A percentile compares a stretch with the other conserved stretches of the same genome.
These are phyloP conservation scores for Lysiphlebus fabarum DNA, from an alignment of 1,140 invertebrate genomes.

Conservation along the genomic window DNA sequence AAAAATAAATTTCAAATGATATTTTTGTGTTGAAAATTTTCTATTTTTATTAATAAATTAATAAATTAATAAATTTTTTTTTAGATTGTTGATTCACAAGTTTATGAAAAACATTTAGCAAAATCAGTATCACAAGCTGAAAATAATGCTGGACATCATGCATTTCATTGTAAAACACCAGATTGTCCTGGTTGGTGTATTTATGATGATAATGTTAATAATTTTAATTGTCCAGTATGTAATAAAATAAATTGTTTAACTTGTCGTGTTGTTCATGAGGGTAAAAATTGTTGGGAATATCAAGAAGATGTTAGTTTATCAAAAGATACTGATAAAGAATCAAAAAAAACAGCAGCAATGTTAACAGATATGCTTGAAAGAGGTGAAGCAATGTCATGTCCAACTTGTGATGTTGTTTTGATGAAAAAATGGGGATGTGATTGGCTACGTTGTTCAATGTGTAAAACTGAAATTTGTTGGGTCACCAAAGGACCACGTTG, in stretches of 20 bases:
- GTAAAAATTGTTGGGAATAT: conserved; percentile 81
- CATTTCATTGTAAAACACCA: conserved; percentile 88
- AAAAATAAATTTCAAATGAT: too few relatives aligned
- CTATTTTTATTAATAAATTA: too few relatives aligned
- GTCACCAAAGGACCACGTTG: conserved; percentile 83
- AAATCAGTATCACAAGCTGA: conserved; percentile 81
- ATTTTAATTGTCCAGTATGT: conserved; percentile 84
- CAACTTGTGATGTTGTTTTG: conserved; percentile 76
- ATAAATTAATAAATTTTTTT: conserved; percentile 14
- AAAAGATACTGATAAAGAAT: conserved; percentile 65
- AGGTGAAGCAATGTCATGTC: conserved; percentile 84
- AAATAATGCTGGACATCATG: conserved; percentile 71
- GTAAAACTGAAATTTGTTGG: conserved; percentile 94
- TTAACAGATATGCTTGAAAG: conserved; percentile 76
- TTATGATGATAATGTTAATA: conserved; percentile 83
- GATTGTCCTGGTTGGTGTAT: conserved; percentile 90
- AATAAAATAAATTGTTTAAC: conserved; percentile 79
- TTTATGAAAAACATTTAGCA: conserved; percentile 78
- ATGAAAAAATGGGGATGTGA: conserved; percentile 95
- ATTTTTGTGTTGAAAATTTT: too few relatives aligned
- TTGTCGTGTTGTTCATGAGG: conserved; percentile 85
- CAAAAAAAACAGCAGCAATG: conserved; percentile 73
- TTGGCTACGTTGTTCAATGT: conserved; percentile 89
- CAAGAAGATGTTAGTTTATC: conserved; percentile 69
- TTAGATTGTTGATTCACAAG: conserved; percentile 65